Conservation (phyloP, 1,140 invertebrate species). For the Thalassaphorura encarpata region DNA sequence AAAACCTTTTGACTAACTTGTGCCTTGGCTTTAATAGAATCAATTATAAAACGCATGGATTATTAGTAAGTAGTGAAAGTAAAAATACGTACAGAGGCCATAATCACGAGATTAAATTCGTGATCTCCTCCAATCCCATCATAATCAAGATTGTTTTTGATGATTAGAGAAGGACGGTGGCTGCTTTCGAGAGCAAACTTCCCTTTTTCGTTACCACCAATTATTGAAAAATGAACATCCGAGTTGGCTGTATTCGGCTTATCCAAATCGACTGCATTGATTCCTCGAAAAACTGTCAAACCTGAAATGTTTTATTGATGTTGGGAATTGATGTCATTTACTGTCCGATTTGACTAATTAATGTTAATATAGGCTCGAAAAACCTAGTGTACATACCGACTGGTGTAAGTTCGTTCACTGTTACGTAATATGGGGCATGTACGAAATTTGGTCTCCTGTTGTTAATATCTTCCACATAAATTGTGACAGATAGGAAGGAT, state of each 20-base stretch:
- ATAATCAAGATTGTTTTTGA: conserved; percentile 63
- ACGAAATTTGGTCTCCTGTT: conserved; percentile 44
- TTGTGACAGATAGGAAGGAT: conserved; percentile 68
- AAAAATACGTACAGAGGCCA: conserved; percentile 56
- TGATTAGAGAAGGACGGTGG: conserved; percentile 59
- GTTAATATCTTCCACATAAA: conserved; percentile 57
- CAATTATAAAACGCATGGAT: background rate
- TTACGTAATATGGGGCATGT: conserved; percentile 61
- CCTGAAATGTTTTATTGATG: conserved; percentile 42
- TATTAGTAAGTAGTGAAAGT: conserved; percentile 3
- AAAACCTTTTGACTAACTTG: too few species aligned
- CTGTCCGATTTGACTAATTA: background rate
- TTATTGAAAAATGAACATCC: conserved; percentile 70
- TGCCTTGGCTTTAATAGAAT: too few species aligned
- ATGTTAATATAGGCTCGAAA: background rate
- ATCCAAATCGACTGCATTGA: conserved; percentile 58
- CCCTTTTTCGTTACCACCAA: conserved; percentile 59
- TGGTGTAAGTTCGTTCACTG: conserved; percentile 67
- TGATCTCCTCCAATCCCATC: conserved; percentile 66
- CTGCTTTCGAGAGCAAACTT: conserved; percentile 64
- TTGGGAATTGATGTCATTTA: background rate
- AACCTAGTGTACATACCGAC: conserved; percentile 46
- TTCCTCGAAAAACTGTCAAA: conserved; percentile 66
- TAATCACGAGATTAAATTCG: conserved; percentile 60
- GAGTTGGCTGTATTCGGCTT: conserved; percentile 69